Percentiles rank a stretch among this genome's conserved stretches.
phyloP scores from a whole-genome alignment of 2,888 invertebrate genomes.

The Malthinus flaveolus region DNA sequence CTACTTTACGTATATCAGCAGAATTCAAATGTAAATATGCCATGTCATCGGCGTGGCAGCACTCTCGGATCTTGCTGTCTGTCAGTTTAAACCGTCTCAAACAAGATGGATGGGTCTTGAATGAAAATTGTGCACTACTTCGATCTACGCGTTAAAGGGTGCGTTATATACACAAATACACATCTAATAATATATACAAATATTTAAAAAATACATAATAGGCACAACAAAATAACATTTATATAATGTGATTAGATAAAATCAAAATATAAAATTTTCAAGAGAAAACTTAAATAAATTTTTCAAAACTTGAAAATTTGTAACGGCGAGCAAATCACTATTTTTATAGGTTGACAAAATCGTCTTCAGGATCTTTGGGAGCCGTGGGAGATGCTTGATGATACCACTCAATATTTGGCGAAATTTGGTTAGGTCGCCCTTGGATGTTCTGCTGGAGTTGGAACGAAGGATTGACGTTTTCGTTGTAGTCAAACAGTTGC shows the following conservation, averaged over 20 bases:
- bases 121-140: conserved; percentile 62
- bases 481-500: too few species aligned
- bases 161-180: conserved; percentile 19
- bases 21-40: conserved; percentile 43
- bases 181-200: conserved; percentile 5
- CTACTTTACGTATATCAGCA: conserved; percentile 14
- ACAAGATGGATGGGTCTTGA: conserved; percentile 67
- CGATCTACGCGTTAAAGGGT: conserved; percentile 25
- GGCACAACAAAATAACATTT: not conserved
- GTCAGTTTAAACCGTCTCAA: conserved; percentile 60
- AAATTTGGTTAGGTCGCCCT: too few species aligned
- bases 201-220: not conserved
- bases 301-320: too few species aligned
- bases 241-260: not conserved
- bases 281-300: not conserved
- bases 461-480: too few species aligned
- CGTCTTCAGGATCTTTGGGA: too few species aligned
- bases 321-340: too few species aligned
- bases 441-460: too few species aligned
- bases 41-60: conserved; percentile 52
- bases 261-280: not conserved
- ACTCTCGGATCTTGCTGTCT: conserved; percentile 55
- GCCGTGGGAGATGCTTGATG: too few species aligned
- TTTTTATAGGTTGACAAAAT: too few species aligned
- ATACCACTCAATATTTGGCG: too few species aligned